A percentile compares a stretch with the other conserved stretches of the same genome.
phyloP scores from a whole-genome alignment of 2,888 invertebrate species.

The Autographa gamma region DNA sequence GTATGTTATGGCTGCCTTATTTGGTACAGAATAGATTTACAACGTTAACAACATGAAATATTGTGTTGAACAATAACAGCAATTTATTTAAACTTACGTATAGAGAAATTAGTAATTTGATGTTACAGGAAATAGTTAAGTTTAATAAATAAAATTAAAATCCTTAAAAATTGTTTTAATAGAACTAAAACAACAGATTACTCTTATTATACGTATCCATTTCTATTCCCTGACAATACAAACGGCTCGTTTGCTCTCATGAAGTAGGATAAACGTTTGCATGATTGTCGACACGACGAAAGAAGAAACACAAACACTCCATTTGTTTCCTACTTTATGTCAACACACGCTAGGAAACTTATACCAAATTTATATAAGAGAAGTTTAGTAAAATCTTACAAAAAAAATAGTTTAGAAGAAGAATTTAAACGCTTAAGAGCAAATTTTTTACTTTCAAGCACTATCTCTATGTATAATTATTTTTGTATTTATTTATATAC shows the following conservation, averaged over 20 bases:
- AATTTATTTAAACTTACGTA: no score
- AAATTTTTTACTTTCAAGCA: no score
- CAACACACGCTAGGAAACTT: not conserved
- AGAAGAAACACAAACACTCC: conserved; percentile 4
- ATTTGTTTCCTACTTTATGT: conserved; percentile 1
- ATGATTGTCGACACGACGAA: not conserved
- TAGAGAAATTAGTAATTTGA: no score
- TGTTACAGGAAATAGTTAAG: no score
- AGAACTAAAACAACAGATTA: not conserved
- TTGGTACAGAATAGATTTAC: conserved; percentile 44
- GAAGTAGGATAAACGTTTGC: not conserved
- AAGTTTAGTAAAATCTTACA: not conserved
- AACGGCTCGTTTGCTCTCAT: not conserved
- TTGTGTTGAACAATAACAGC: conserved; percentile 25
- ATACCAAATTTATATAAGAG: not conserved
- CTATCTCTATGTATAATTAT: no score
- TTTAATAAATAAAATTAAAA: no score
- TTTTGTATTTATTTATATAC: no score
- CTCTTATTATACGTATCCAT: not conserved
- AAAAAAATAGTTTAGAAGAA: no score
- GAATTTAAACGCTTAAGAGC: no score
- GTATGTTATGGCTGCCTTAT: conserved; percentile 45
- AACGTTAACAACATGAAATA: conserved; percentile 40
- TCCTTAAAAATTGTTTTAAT: no score
- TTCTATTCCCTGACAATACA: not conserved